A percentile compares a stretch with the other conserved stretches of the same genome.
phyloP scores from a whole-genome alignment of 2,113 vertebrate species.

The Microtus ochrogaster region DNA sequence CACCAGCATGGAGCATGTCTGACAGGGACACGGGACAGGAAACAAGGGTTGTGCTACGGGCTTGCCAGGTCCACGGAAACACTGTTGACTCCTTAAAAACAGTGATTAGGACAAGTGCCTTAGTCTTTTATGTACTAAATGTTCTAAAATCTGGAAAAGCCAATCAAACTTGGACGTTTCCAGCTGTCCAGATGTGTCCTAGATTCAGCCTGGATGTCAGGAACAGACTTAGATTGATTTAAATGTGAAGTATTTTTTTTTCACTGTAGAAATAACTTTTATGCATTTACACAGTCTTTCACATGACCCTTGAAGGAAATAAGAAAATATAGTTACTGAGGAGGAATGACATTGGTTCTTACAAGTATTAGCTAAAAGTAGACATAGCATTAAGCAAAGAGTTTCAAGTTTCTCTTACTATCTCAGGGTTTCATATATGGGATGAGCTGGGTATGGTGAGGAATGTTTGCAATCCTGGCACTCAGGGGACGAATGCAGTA shows the following conservation, averaged over 20 bases:
- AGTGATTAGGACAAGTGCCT: not conserved
- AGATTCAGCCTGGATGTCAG: constrained; percentile 70
- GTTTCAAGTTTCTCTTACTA: constrained; percentile 22
- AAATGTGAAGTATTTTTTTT: constrained; percentile 11
- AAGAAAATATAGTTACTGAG: constrained; percentile 46
- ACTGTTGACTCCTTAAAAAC: not conserved
- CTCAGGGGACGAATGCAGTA: not conserved
- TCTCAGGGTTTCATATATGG: not conserved
- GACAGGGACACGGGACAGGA: not conserved
- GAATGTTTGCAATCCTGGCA: not conserved
- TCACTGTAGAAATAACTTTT: constrained; percentile 52
- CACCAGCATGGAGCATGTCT: not conserved
- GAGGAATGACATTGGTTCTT: not conserved
- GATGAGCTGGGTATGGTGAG: not conserved
- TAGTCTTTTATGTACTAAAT: constrained; percentile 57
- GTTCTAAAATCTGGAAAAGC: constrained; percentile 56
- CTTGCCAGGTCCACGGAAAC: not conserved
- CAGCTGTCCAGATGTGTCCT: constrained; percentile 80
- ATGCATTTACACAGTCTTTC: constrained; percentile 55
- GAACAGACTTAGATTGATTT: constrained; percentile 67
- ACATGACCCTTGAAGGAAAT: constrained; percentile 64
- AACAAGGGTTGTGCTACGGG: not conserved
- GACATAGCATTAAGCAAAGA: not conserved
- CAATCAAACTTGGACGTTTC: constrained; percentile 65
- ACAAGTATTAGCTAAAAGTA: constrained; percentile 45